Conservation (phyloP, 1,140 invertebrate species). For the Diachasmimorpha longicaudata region DNA sequence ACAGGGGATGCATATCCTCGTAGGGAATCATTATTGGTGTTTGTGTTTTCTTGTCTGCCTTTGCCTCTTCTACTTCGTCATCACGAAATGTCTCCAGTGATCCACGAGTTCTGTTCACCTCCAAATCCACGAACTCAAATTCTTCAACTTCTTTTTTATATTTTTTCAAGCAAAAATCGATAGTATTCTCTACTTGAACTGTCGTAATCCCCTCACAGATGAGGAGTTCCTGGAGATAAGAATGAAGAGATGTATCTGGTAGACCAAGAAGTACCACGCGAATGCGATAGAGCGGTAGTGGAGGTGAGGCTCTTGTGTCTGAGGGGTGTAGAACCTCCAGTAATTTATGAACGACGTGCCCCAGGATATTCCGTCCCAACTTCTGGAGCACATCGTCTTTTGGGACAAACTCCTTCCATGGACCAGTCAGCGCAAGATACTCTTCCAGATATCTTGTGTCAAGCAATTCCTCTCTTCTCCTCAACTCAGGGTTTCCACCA, state of each 20-base stretch:
- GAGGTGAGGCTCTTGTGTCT: conserved; percentile 11
- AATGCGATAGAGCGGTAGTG: conserved; percentile 53
- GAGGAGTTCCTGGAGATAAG: conserved; percentile 60
- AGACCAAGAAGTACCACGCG: conserved; percentile 63
- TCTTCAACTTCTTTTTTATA: conserved; percentile 65
- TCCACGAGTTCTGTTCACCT: neutral
- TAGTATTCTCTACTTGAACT: conserved; percentile 62
- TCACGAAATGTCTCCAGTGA: neutral
- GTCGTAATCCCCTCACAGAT: conserved; percentile 59
- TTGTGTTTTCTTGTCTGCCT: conserved; percentile 60
- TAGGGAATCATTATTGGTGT: conserved; percentile 66
- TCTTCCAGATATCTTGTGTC: conserved; percentile 51
- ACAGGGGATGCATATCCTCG: conserved; percentile 58
- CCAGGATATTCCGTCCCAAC: conserved; percentile 60
- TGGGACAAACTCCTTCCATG: conserved; percentile 50
- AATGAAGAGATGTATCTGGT: conserved; percentile 51
- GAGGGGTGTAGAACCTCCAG: conserved; percentile 47
- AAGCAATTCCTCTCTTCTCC: conserved; percentile 39
- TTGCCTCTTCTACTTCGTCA: neutral
- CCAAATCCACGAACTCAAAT: conserved; percentile 56
- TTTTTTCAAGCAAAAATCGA: conserved; percentile 64
- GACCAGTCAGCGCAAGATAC: conserved; percentile 45
- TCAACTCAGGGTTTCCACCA: conserved; percentile 33
- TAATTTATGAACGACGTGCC: conserved; percentile 65
- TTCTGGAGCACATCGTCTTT: conserved; percentile 42